phyloP scores from a whole-genome alignment of 2,113 vertebrate genomes.

The Upupa epops region DNA sequence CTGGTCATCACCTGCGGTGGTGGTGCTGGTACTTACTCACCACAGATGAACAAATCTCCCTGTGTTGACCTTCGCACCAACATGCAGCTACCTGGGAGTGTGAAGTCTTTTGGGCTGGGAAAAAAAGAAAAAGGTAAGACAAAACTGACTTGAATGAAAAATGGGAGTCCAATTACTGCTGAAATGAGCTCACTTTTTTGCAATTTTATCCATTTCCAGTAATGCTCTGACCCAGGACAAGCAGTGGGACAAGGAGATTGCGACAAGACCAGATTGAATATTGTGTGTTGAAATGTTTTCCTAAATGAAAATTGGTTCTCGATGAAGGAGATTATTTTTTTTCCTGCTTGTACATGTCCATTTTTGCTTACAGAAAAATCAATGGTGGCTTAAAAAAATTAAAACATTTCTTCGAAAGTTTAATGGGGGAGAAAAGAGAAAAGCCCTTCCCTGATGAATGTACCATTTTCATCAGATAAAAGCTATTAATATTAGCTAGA shows the following conservation, averaged over 20 bases:
- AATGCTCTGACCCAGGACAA: background rate
- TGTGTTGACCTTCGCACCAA: background rate
- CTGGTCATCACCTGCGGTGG: rapidly evolving
- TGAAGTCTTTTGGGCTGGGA: background rate
- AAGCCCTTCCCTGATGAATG: constrained; percentile 21
- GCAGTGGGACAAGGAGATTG: background rate
- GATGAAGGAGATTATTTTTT: constrained; percentile 18
- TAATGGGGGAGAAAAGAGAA: constrained; percentile 8
- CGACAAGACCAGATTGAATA: background rate
- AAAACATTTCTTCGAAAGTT: constrained; percentile 52
- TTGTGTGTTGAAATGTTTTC: background rate
- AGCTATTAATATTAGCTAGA: constrained; percentile 52
- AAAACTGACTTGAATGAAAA: background rate
- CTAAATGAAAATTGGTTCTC: constrained; percentile 30
- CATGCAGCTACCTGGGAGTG: background rate
- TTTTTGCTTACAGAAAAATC: constrained; percentile 58
- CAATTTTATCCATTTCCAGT: background rate
- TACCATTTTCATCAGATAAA: constrained; percentile 52
- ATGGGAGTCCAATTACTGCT: background rate
- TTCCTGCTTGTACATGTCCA: constrained; percentile 39
- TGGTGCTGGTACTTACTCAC: background rate
- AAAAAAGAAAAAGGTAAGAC: background rate
- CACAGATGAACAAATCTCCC: background rate
- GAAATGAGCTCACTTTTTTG: background rate
- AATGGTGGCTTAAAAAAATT: constrained; percentile 54